Base-by-base conservation (phyloP, 2,113 vertebrate genomes). In the Dipodomys ordii region DNA sequence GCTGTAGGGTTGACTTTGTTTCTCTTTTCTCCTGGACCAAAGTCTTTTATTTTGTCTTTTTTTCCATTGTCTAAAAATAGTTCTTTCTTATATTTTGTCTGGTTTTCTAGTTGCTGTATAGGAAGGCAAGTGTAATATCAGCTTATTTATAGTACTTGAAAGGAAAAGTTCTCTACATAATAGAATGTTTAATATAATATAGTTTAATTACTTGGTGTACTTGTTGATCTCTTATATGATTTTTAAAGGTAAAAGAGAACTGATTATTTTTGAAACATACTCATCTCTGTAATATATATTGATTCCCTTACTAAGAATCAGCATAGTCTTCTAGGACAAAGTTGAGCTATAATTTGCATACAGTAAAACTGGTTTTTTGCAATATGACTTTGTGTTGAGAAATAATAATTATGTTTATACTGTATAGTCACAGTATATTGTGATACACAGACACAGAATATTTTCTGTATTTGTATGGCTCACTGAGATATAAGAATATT, bases 401-500 rank as follows among this genome's bases (percentile, higher is more conserved):
- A n/a, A n/a, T n/a, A n/a, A n/a, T n/a, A n/a, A n/a, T n/a, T n/a
- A n/a, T n/a, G n/a, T n/a, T n/a, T n/a, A n/a, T n/a, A n/a, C n/a
- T n/a, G n/a, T n/a, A n/a, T n/a, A n/a, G n/a, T n/a, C n/a, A n/a
- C n/a, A n/a, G n/a, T n/a, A n/a, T n/a, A n/a, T n/a, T n/a, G n/a
- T n/a, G n/a, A n/a, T n/a, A n/a, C n/a, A n/a, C n/a, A n/a, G 30
- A 72, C 77, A 23, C 8, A 64, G 81, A 83, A n/a, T 79, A 86
- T 35, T 35, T 35, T 35, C 23, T 88, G 0, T 64, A 39, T 78
- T 0, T 83, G 10, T 78, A 15, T 87, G 28, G 28, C 78, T 16
- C 74, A 73, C 68, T 76, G 90, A 69, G 79, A 87, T 32, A 60
- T 6, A 69, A 81, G 39, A 78, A 15, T 92, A 72, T 91, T 93